Evolutionary conservation across 2,113 vertebrate genomes (phyloP).

Genomic region (Aspiorhynchus laticeps): DNA sequence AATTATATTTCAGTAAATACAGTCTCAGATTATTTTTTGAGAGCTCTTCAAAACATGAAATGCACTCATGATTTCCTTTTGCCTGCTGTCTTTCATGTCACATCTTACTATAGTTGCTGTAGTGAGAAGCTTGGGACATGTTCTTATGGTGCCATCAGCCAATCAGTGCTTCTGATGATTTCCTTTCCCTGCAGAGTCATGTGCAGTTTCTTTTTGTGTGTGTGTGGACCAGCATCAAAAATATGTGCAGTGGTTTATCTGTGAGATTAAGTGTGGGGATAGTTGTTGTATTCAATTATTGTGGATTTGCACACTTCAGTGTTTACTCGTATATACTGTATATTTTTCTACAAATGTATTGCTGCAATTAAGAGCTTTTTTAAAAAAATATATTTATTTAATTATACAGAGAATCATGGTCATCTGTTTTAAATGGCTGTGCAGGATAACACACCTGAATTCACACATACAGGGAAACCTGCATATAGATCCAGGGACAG

Average conservation of each 20-base stretch:
- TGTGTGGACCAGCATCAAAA: neutral
- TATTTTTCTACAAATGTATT: neutral
- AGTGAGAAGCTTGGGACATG: neutral
- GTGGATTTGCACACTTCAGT: neutral
- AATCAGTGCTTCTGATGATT: neutral
- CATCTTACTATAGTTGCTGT: neutral
- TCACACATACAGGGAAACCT: neutral
- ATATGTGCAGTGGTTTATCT: neutral
- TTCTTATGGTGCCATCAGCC: neutral
- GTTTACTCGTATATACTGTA: neutral
- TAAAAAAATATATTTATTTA: neutral
- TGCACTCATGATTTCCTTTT: neutral
- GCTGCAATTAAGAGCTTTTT: neutral
- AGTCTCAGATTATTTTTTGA: neutral
- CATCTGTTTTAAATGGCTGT: neutral
- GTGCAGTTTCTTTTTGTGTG: neutral
- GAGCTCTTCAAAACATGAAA: neutral
- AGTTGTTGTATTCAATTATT: neutral
- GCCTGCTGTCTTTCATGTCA: neutral
- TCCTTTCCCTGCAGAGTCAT: neutral
- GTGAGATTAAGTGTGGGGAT: neutral
- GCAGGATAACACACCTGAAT: conserved; percentile 11
- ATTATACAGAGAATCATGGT: neutral
- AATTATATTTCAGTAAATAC: neutral
- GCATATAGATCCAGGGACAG: neutral